Evolutionary conservation across 2,797 vertebrate species (phyloP).

Genomic region (Poeciliopsis gracilis): DNA sequence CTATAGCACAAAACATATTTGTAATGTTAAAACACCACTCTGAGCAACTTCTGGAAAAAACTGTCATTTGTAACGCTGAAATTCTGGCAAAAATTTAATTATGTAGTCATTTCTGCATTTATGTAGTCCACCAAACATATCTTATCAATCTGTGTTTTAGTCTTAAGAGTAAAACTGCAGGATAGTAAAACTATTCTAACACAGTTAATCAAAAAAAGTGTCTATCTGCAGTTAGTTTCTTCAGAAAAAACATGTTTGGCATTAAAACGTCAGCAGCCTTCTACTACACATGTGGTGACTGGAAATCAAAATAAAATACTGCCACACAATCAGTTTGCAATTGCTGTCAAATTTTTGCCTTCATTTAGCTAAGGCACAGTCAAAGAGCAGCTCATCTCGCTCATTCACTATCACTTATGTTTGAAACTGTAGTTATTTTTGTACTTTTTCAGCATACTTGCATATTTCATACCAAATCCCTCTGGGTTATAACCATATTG

Average conservation of each 20-base stretch:
- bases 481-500: background rate
- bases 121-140: background rate
- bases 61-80: background rate
- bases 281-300: background rate
- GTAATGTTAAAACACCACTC: slow-evolving; percentile 6
- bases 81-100: background rate
- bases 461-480: background rate
- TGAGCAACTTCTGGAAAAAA: background rate
- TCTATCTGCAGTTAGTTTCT: background rate
- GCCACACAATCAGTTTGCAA: background rate
- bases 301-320: background rate
- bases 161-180: background rate
- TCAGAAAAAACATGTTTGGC: background rate
- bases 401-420: background rate
- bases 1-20: background rate
- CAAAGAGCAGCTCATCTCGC: background rate
- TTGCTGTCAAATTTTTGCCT: background rate
- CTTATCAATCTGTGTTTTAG: background rate
- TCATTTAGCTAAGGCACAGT: background rate
- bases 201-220: background rate
- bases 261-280: background rate
- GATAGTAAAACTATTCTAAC: background rate
- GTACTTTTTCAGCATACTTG: background rate
- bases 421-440: background rate
- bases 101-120: background rate